A percentile compares a stretch with the other conserved stretches of the same genome.
These are phyloP conservation scores for Halesus radiatus DNA, from an alignment of 1,140 invertebrate genomes.

Conservation along the genomic window DNA sequence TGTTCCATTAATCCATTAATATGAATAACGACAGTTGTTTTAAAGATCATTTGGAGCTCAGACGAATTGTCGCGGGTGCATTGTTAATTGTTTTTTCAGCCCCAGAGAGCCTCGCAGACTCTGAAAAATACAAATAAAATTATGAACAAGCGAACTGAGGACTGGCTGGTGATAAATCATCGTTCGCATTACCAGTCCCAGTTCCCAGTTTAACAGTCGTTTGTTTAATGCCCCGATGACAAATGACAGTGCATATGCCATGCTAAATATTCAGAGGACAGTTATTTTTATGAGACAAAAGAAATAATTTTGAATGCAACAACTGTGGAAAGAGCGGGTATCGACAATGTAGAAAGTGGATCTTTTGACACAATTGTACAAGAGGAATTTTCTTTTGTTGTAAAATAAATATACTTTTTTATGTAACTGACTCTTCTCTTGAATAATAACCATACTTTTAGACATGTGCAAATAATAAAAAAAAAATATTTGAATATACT, in stretches of 20 bases:
- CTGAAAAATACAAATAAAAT: no score
- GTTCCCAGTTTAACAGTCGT: conserved; percentile 51
- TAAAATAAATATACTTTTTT: no score
- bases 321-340: no score
- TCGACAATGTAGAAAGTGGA: no score
- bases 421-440: no score
- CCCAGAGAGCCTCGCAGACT: background rate
- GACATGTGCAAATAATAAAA: no score
- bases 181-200: background rate
- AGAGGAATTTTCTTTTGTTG: no score
- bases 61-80: background rate
- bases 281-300: background rate
- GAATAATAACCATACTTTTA: no score
- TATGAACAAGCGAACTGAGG: background rate
- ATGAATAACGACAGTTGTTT: background rate
- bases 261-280: conserved; percentile 36
- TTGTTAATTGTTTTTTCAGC: conserved; percentile 24
- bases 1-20: background rate
- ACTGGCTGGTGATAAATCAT: conserved; percentile 41
- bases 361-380: no score
- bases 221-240: conserved; percentile 55
- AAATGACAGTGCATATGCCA: conserved; percentile 55
- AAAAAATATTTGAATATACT: no score
- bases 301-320: background rate
- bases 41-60: background rate